These are phyloP conservation scores for Sminthurides bifidus DNA, from an alignment of 1,140 invertebrate genomes.

Conservation along the genomic window DNA sequence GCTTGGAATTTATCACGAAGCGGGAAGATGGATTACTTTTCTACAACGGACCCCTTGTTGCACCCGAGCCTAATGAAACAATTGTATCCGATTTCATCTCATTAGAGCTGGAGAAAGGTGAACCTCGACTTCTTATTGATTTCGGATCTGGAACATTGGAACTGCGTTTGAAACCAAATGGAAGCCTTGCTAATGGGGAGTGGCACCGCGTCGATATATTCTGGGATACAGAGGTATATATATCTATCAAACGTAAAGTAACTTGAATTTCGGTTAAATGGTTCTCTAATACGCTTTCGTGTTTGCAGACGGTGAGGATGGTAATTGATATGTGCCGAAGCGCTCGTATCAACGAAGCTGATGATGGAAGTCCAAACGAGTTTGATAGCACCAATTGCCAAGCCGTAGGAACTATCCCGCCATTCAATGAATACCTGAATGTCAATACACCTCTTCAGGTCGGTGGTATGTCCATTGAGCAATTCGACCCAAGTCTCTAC, in stretches of 20 bases:
- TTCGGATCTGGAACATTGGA: conserved; percentile 90
- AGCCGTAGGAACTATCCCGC: conserved; percentile 70
- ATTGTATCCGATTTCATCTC: conserved; percentile 86
- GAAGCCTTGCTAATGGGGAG: conserved; percentile 77
- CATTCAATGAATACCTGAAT: conserved; percentile 93
- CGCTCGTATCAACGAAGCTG: conserved; percentile 69
- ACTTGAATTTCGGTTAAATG: neutral
- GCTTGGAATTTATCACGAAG: conserved; percentile 85
- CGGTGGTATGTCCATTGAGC: conserved; percentile 75
- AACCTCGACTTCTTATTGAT: conserved; percentile 78
- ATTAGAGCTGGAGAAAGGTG: conserved; percentile 78
- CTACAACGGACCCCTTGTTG: conserved; percentile 92
- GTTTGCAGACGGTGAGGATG: conserved; percentile 58
- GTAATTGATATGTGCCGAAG: conserved; percentile 84
- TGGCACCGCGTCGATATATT: conserved; percentile 94
- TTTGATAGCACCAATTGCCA: conserved; percentile 82
- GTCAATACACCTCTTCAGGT: conserved; percentile 89
- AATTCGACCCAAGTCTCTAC: conserved; percentile 71
- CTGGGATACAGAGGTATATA: conserved; percentile 70
- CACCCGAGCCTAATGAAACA: conserved; percentile 74
- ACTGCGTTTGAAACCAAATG: conserved; percentile 73
- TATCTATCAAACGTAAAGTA: too few species aligned
- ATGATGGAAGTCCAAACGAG: conserved; percentile 67
- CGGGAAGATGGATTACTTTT: conserved; percentile 82
- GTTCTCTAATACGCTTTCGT: conserved; percentile 14